phyloP scores from a whole-genome alignment of 2,888 invertebrate genomes.

The Lepidocyrtinus sp. region DNA sequence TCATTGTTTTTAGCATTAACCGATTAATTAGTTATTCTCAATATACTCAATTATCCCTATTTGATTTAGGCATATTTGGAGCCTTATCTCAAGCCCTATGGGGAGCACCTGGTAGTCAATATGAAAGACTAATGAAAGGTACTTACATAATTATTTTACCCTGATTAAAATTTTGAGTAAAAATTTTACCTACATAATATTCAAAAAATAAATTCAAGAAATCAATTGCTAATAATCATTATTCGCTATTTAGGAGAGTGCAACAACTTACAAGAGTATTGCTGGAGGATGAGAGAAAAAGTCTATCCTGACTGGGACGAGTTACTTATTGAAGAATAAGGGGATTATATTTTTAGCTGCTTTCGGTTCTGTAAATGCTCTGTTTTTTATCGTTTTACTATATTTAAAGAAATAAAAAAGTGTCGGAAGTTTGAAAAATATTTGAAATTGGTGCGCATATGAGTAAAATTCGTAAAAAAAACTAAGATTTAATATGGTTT shows the following conservation, averaged over 20 bases:
- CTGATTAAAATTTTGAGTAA: not conserved
- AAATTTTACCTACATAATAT: not conserved
- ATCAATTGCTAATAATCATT: too few species aligned
- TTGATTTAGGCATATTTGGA: conserved; percentile 73
- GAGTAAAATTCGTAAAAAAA: not conserved
- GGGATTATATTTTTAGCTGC: not conserved
- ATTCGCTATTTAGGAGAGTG: conserved; percentile 70
- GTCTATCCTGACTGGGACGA: conserved; percentile 72
- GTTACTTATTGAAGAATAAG: not conserved
- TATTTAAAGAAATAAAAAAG: too few species aligned
- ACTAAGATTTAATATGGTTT: not conserved
- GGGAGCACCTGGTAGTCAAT: conserved; percentile 69
- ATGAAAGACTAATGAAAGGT: conserved; percentile 68
- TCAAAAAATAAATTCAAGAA: not conserved
- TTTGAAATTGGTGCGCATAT: not conserved
- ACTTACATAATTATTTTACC: conserved; percentile 14
- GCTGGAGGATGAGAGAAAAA: conserved; percentile 71
- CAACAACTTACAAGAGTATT: conserved; percentile 71
- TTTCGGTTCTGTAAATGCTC: not conserved
- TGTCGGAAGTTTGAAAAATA: too few species aligned
- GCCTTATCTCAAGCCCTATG: conserved; percentile 72
- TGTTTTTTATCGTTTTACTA: too few species aligned
- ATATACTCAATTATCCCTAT: too few species aligned
- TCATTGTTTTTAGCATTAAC: too few species aligned
- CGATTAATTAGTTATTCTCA: too few species aligned